A percentile compares a stretch with the other conserved stretches of the same genome.
Evolutionary conservation across 2,888 invertebrate genomes (phyloP).

Genomic region (Leucoma salicis): DNA sequence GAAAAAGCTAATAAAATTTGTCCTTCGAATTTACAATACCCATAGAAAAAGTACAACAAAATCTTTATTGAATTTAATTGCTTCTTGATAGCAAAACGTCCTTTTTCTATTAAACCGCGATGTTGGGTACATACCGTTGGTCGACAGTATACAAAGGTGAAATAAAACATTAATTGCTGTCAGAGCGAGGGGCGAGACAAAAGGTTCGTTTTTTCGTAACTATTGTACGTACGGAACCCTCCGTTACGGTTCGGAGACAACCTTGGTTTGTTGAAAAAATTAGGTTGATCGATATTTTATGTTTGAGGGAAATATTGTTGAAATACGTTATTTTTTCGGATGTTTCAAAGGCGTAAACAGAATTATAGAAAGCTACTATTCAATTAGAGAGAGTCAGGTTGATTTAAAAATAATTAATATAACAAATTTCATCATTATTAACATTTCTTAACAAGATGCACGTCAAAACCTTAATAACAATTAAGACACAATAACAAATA

Average conservation of each 20-base stretch:
- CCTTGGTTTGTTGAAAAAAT: constrained; percentile 41
- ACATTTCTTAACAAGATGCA: no score
- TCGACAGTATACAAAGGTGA: constrained; percentile 57
- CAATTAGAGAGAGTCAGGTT: no score
- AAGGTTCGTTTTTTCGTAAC: constrained; percentile 62
- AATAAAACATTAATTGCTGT: constrained; percentile 79
- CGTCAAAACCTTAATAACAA: no score
- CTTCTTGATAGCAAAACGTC: constrained; percentile 31
- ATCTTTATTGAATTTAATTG: constrained; percentile 37
- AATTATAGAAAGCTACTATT: no score
- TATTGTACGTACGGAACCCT: constrained; percentile 67
- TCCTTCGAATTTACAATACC: constrained; percentile 11
- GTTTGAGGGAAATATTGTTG: constrained; percentile 8
- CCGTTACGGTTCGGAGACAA: constrained; percentile 59
- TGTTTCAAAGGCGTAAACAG: no score
- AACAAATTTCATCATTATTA: no score
- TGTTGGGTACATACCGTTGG: constrained; percentile 41
- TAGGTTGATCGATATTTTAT: constrained; percentile 39
- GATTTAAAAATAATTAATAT: no score
- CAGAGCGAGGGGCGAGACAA: constrained; percentile 66
- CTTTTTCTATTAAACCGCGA: constrained; percentile 31
- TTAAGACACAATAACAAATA: no score
- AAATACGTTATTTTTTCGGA: constrained; percentile 3
- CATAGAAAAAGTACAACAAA: constrained; percentile 13
- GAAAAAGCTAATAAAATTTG: constrained; percentile 7